phyloP scores from a whole-genome alignment of 64 coral and sea anemone species.

The Orbicella faveolata region DNA sequence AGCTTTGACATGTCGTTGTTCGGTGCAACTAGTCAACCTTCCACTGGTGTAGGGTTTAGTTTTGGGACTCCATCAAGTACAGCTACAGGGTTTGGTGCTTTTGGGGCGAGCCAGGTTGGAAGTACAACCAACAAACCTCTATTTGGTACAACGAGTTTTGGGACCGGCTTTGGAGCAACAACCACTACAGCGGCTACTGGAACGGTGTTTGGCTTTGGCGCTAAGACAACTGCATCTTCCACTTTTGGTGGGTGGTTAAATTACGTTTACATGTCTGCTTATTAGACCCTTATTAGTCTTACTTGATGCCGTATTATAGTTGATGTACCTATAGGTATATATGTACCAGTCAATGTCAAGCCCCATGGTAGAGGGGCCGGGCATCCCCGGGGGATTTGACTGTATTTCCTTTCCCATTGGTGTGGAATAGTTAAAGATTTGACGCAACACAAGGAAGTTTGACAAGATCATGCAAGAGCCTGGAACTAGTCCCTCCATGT shows the following conservation, averaged over 20 bases:
- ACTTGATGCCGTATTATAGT: too few relatives aligned
- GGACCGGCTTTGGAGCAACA: conserved; percentile 36
- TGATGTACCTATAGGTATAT: too few relatives aligned
- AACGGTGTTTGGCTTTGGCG: conserved; percentile 40
- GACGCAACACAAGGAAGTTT: too few relatives aligned
- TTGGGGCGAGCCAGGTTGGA: conserved; percentile 36
- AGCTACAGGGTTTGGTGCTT: conserved; percentile 8
- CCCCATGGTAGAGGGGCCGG: too few relatives aligned
- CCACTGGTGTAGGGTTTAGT: conserved; percentile 6
- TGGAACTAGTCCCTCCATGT: too few relatives aligned
- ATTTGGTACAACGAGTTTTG: conserved; percentile 31
- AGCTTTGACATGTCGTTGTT: neutral
- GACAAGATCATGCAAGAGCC: too few relatives aligned
- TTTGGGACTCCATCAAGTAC: conserved; percentile 61
- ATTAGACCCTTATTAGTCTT: too few relatives aligned
- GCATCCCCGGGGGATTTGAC: too few relatives aligned
- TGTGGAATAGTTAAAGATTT: too few relatives aligned
- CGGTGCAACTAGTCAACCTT: conserved; percentile 19
- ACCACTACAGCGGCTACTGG: conserved; percentile 14
- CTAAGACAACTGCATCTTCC: conserved; percentile 44
- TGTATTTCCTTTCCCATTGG: too few relatives aligned
- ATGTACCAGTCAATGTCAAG: too few relatives aligned
- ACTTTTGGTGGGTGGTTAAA: conserved; percentile 35
- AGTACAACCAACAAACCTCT: neutral
- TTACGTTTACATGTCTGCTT: neutral